Conservation (phyloP, 2,888 invertebrate genomes). For the Caradrina clavipalpis region DNA sequence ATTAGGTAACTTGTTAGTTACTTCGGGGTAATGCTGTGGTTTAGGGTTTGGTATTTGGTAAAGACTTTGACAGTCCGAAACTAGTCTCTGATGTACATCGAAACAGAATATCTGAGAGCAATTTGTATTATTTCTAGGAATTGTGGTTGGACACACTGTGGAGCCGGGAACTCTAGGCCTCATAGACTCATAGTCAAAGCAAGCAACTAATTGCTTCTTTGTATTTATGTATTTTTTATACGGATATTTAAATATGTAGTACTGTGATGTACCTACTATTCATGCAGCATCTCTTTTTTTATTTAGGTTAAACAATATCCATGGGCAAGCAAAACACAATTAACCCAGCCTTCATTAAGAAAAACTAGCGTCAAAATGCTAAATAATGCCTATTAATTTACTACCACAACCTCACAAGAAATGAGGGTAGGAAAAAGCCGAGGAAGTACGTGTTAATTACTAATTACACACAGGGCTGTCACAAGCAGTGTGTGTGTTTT, state of each 20-base stretch:
- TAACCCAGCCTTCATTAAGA: constrained; percentile 16
- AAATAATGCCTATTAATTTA: constrained; percentile 46
- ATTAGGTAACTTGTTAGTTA: constrained; percentile 47
- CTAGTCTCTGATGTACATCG: constrained; percentile 24
- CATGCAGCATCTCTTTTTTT: too few relatives aligned
- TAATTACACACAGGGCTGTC: constrained; percentile 53
- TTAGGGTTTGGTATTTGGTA: constrained; percentile 26
- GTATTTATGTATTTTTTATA: not conserved
- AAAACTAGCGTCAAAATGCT: constrained; percentile 33
- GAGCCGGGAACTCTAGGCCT: not conserved
- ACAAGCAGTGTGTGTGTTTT: constrained; percentile 45
- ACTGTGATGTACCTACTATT: too few relatives aligned
- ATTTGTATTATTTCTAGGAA: constrained; percentile 12
- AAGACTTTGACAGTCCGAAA: constrained; percentile 25
- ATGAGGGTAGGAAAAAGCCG: constrained; percentile 30
- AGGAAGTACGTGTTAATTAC: constrained; percentile 52
- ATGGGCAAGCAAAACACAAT: not conserved
- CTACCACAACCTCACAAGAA: constrained; percentile 30
- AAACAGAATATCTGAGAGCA: constrained; percentile 15
- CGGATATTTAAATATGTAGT: too few relatives aligned
- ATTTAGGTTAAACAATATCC: too few relatives aligned
- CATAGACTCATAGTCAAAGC: not conserved
- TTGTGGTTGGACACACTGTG: not conserved
- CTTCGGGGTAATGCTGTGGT: constrained; percentile 31
- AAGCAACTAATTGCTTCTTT: not conserved